Conservation (phyloP, 2,888 invertebrate genomes). For the Eremobia ochroleuca region DNA sequence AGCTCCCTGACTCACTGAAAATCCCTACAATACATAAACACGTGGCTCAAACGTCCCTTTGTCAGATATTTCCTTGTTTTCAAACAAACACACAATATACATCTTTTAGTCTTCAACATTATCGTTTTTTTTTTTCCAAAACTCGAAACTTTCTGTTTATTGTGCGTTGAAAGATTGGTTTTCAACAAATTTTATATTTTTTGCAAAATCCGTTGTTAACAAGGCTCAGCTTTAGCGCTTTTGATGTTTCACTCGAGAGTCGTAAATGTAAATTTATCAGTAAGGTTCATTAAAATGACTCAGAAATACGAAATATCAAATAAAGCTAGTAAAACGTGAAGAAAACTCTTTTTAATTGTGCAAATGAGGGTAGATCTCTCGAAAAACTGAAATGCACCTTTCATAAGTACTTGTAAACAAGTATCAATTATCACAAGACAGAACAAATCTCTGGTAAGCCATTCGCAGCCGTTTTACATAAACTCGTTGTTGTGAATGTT, state of each 20-base stretch:
- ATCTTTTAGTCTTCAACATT: constrained; percentile 48
- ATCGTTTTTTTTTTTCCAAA: constrained; percentile 47
- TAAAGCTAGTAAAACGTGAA: constrained; percentile 28
- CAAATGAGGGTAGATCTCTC: constrained; percentile 34
- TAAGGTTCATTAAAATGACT: constrained; percentile 17
- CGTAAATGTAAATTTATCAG: constrained; percentile 39
- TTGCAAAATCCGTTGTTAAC: constrained; percentile 26
- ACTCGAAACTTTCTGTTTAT: constrained; percentile 56
- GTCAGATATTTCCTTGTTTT: constrained; percentile 58
- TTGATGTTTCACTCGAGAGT: constrained; percentile 34
- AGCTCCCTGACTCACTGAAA: not conserved
- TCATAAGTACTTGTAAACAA: not conserved
- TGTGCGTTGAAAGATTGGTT: constrained; percentile 60
- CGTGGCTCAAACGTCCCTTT: constrained; percentile 61
- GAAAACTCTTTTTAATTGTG: constrained; percentile 14
- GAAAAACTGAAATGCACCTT: constrained; percentile 4
- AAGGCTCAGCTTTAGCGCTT: constrained; percentile 4
- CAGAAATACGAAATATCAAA: constrained; percentile 41
- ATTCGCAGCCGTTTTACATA: constrained; percentile 10
- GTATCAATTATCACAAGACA: constrained; percentile 31
- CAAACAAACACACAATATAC: constrained; percentile 30
- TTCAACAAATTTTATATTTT: constrained; percentile 41
- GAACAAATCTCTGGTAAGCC: constrained; percentile 30
- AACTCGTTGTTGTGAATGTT: constrained; percentile 16
- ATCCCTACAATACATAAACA: constrained; percentile 6